Evolutionary conservation across 37 sponge, comb jelly and placozoan species (phyloP).

Genomic region (Halichondria panicea): DNA sequence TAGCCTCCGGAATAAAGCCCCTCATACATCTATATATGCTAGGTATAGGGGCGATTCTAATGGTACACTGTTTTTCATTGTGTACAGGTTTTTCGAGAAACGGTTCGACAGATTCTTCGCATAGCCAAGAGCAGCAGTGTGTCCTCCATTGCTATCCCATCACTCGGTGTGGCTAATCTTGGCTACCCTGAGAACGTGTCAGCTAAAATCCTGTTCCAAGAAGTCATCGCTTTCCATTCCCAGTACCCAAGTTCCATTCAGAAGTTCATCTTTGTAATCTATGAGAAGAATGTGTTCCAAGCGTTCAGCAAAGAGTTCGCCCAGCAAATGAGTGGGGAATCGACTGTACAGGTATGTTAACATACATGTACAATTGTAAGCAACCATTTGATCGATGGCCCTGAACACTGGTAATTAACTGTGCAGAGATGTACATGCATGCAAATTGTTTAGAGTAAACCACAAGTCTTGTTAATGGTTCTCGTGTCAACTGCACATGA

Average conservation of each 20-base stretch:
- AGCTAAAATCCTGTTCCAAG: constrained; percentile 27
- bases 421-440: too few species aligned
- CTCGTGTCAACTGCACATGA: too few species aligned
- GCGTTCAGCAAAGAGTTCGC: constrained; percentile 23
- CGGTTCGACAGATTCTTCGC: constrained; percentile 9
- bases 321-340: neutral
- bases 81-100: constrained; percentile 15
- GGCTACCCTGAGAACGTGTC: constrained; percentile 24
- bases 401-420: too few species aligned
- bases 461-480: too few species aligned
- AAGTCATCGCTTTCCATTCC: constrained; percentile 25
- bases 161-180: constrained; percentile 36
- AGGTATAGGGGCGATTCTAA: too few species aligned
- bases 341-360: too few species aligned
- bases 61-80: too few species aligned
- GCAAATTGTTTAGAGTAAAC: too few species aligned
- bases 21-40: too few species aligned
- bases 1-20: too few species aligned
- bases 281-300: constrained; percentile 12
- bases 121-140: constrained; percentile 2
- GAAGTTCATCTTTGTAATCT: constrained; percentile 24
- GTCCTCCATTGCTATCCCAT: constrained; percentile 32
- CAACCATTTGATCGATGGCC: too few species aligned
- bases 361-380: too few species aligned
- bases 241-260: neutral